Conservation (phyloP, 2,797 vertebrate genomes). For the Mormyrops boulengeri region DNA sequence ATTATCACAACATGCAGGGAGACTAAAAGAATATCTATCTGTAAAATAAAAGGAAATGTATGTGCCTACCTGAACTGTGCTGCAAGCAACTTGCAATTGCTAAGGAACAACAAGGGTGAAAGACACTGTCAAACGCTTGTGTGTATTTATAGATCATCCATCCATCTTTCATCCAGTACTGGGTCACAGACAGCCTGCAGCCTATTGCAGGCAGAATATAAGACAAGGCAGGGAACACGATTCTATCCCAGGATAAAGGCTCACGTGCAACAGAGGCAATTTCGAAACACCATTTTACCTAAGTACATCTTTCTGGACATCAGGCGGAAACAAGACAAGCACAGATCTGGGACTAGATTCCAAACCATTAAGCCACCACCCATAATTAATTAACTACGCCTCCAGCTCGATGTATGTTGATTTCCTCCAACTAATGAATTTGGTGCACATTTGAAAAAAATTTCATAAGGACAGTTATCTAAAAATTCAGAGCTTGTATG, state of each 20-base stretch:
- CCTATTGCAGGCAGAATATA: neutral
- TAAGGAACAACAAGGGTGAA: neutral
- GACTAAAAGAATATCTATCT: neutral
- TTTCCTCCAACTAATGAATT: neutral
- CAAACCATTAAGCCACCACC: neutral
- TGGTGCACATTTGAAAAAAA: neutral
- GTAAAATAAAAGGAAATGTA: neutral
- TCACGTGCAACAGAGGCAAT: neutral
- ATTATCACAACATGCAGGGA: neutral
- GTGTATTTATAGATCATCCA: conserved; percentile 5
- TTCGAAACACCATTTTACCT: neutral
- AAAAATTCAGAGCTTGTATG: neutral
- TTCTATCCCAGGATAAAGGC: neutral
- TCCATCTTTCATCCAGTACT: neutral
- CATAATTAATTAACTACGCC: neutral
- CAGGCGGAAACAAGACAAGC: neutral
- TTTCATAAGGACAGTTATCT: neutral
- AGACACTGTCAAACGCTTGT: neutral
- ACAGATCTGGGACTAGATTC: neutral
- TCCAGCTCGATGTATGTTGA: neutral
- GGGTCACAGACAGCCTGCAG: neutral
- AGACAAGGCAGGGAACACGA: neutral
- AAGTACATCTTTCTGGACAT: neutral
- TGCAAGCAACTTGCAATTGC: neutral
- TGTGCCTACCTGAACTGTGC: neutral